phyloP scores from a whole-genome alignment of 1,140 invertebrate species.

The Meloidogyne chitwoodi region DNA sequence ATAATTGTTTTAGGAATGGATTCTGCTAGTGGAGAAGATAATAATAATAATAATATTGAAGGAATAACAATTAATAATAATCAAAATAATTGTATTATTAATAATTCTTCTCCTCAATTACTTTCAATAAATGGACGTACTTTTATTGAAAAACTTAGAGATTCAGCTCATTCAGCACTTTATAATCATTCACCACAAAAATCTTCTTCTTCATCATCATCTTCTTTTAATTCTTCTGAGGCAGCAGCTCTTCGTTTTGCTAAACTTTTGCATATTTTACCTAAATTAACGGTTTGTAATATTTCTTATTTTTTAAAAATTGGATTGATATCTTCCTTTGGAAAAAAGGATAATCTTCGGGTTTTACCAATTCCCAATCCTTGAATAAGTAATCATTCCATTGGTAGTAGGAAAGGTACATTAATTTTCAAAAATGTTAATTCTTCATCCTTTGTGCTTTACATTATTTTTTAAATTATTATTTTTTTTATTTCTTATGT shows the following conservation, averaged over 20 bases:
- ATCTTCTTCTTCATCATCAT: not conserved
- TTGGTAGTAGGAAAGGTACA: too few species aligned
- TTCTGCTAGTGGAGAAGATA: constrained; percentile 3
- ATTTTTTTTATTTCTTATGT: not conserved
- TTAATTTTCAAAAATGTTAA: too few species aligned
- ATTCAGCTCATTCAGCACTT: constrained; percentile 43
- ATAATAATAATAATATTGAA: too few species aligned
- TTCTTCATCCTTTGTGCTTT: too few species aligned
- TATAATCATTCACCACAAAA: constrained; percentile 34
- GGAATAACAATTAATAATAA: constrained; percentile 8
- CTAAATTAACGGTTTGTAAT: constrained; percentile 47
- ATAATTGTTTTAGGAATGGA: constrained; percentile 25
- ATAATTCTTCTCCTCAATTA: constrained; percentile 8
- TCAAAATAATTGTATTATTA: not conserved
- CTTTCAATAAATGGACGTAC: constrained; percentile 32
- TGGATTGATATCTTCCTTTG: too few species aligned
- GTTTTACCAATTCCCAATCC: too few species aligned
- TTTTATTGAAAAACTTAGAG: constrained; percentile 43
- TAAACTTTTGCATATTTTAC: constrained; percentile 46
- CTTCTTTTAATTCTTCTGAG: not conserved
- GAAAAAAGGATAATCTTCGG: too few species aligned
- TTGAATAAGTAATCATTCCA: too few species aligned
- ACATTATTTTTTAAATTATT: too few species aligned
- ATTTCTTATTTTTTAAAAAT: too few species aligned
- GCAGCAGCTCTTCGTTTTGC: constrained; percentile 48